phyloP scores from a whole-genome alignment of 2,888 invertebrate species.

The Cosmia trapezina region DNA sequence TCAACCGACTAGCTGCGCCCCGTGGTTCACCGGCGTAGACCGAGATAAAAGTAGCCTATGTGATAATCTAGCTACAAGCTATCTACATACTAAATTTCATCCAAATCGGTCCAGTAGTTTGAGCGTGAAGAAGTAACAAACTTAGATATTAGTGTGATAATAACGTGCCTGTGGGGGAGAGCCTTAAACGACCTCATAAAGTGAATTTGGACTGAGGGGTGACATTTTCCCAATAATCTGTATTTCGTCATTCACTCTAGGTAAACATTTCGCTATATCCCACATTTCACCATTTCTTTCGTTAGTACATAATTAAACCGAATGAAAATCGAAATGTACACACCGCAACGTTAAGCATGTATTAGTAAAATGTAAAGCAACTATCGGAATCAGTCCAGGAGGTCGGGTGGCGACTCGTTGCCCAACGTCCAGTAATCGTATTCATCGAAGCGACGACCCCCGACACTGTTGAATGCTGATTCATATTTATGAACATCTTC shows the following conservation, averaged over 20 bases:
- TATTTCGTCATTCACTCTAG: neutral
- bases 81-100: no score
- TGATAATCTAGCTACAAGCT: no score
- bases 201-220: slow-evolving; percentile 1
- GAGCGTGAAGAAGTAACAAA: no score
- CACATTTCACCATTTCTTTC: no score
- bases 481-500: slow-evolving; percentile 63
- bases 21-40: no score
- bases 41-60: no score
- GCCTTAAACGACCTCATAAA: neutral
- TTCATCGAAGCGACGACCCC: slow-evolving; percentile 67
- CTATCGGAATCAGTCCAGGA: slow-evolving; percentile 49
- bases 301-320: no score
- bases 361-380: slow-evolving; percentile 49
- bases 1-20: no score
- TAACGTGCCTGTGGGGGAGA: no score
- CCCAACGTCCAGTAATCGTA: slow-evolving; percentile 58
- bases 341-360: neutral
- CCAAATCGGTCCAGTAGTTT: no score
- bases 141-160: no score
- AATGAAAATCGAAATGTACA: slow-evolving; percentile 19
- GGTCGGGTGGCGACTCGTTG: slow-evolving; percentile 54
- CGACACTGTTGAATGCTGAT: slow-evolving; percentile 54
- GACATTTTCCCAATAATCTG: neutral
- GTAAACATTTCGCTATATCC: no score